Base-by-base conservation (phyloP, 2,888 invertebrate species). In the Napeogenes sylphis region DNA sequence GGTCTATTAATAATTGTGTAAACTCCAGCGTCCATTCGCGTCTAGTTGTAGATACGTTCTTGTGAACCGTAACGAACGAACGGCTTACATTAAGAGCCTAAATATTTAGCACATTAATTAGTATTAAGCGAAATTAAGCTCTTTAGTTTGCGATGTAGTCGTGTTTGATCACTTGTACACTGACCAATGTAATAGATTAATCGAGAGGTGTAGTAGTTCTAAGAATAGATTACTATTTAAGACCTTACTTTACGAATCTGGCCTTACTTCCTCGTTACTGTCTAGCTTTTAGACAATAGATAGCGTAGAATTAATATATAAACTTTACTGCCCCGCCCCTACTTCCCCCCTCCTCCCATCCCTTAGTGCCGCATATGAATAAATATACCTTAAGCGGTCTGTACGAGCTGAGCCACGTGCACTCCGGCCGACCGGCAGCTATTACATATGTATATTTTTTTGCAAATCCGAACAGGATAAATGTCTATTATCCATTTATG, bases 341-440 rank as follows among this genome's bases (percentile, higher is more conserved):
- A 14, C 30, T 32, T 21, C n/a, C 45, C 54, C 4, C 3, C 12
- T 14, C 42, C 30, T 21, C 21, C 21, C 21, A 21, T 30, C 38
- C n/a, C 32, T 32, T 54, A 53, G 61, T 53, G 62, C 57, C 45
- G 60, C 30, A 14, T 47, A 51, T 10, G 6, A 84, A 83, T 86
- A 87, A 87, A 87, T 87, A 85, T 87, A 88, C 88, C 89, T 89
- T 89, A 89, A 83, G 51, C 51, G 51, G 51, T 51, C 8, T 51
- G 71, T 75, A 30, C 51, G n/a, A 30, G 10, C 51, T 51, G 51
- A 8, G 45, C 42, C 6, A 38, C 42, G n/a, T 58, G 30, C 51
- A 51, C 51, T 21, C 30, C 51, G 51, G 30, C 30, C 51, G 51
- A 51, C 30, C 10, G 42, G 42, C 42, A 42, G 10, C 8, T 6